These are phyloP conservation scores for Euphonia xanthogaster DNA, from an alignment of 2,797 vertebrate species.

Conservation along the genomic window DNA sequence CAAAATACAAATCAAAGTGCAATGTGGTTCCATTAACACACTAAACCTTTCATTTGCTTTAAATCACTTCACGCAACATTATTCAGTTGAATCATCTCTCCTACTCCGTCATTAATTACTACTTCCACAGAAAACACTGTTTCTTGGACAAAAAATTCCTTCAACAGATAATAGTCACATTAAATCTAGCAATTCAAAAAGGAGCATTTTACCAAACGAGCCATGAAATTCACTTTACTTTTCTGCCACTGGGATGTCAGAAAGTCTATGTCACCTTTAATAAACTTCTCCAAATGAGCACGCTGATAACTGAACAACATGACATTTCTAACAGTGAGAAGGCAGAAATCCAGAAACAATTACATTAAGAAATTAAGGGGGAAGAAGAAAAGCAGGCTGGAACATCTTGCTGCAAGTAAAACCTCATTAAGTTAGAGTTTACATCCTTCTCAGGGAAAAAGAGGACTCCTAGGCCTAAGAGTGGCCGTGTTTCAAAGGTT, in stretches of 20 bases:
- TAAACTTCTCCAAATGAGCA: slow-evolving; percentile 32
- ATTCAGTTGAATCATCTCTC: neutral
- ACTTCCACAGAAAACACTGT: neutral
- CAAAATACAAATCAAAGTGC: neutral
- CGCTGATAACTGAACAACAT: slow-evolving; percentile 46
- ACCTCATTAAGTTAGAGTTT: neutral
- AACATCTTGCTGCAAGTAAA: neutral
- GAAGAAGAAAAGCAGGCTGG: neutral
- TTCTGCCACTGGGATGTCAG: slow-evolving; percentile 37
- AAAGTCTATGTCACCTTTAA: slow-evolving; percentile 32
- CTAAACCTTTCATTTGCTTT: neutral
- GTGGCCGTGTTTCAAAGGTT: neutral
- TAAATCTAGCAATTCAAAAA: slow-evolving; percentile 30
- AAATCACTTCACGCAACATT: neutral
- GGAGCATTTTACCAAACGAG: slow-evolving; percentile 31
- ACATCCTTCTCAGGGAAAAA: neutral
- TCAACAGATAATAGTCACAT: slow-evolving; percentile 15
- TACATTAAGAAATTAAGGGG: slow-evolving; percentile 19
- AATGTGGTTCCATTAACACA: neutral
- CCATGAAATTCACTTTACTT: slow-evolving; percentile 51
- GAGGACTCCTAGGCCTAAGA: neutral
- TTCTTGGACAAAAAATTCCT: slow-evolving; percentile 8
- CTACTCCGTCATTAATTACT: neutral
- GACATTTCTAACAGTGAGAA: slow-evolving; percentile 52
- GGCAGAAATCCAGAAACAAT: slow-evolving; percentile 58